Percentiles rank a stretch among this genome's conserved stretches.
phyloP scores from a whole-genome alignment of 1,140 invertebrate species.

The Ostrea denselamellosa region DNA sequence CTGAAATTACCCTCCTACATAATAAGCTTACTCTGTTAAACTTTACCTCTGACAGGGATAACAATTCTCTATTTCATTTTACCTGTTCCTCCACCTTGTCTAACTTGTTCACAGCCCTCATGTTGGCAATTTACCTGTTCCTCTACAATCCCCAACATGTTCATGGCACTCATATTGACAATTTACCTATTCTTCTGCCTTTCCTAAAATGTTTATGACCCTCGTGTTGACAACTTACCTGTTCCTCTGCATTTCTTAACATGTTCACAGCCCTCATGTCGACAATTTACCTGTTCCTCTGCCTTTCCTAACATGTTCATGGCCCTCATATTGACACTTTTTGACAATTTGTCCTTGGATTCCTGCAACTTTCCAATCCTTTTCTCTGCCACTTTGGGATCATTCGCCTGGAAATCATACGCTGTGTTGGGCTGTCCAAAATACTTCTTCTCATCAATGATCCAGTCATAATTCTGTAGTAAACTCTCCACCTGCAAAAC shows the following conservation, averaged over 20 bases:
- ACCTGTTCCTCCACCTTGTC: constrained; percentile 92
- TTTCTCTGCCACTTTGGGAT: constrained; percentile 82
- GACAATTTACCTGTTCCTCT: constrained; percentile 87
- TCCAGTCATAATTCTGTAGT: constrained; percentile 86
- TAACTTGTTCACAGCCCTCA: constrained; percentile 90
- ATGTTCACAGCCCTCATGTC: not conserved
- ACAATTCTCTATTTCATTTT: not conserved
- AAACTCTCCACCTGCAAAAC: constrained; percentile 80
- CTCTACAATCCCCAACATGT: not conserved
- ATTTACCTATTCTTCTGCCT: constrained; percentile 90
- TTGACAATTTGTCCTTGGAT: constrained; percentile 86
- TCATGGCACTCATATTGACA: not conserved
- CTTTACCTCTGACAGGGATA: no score
- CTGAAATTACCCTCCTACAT: no score
- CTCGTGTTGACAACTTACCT: constrained; percentile 82
- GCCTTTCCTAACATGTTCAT: constrained; percentile 91
- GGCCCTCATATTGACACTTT: constrained; percentile 90
- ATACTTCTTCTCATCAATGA: constrained; percentile 87
- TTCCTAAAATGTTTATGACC: constrained; percentile 90
- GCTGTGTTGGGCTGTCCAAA: constrained; percentile 86
- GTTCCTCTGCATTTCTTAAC: not conserved
- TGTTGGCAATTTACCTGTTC: constrained; percentile 77
- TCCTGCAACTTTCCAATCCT: constrained; percentile 84
- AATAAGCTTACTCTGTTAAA: no score
- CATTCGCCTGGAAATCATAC: constrained; percentile 82